Evolutionary conservation across 2,113 vertebrate genomes (phyloP).

Genomic region (Onychorhynchus coronatus): DNA sequence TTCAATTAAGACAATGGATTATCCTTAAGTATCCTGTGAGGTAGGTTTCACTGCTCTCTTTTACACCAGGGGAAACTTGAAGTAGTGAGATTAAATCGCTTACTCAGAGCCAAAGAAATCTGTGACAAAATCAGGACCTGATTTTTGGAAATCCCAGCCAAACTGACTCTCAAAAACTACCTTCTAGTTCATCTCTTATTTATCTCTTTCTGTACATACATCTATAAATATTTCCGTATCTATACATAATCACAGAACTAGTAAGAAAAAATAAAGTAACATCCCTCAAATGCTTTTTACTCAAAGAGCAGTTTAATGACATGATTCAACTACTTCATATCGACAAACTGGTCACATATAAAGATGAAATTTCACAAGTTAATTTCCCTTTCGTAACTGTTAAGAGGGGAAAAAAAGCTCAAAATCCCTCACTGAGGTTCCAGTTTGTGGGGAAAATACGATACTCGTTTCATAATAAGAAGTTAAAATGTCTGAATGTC

Average conservation of each 20-base stretch:
- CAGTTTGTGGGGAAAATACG: background rate
- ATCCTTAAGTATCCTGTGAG: background rate
- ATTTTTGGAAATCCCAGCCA: background rate
- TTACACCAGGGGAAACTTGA: background rate
- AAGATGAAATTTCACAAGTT: background rate
- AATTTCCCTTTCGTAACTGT: conserved; percentile 38
- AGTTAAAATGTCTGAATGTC: conserved; percentile 68
- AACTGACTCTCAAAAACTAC: background rate
- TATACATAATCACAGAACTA: background rate
- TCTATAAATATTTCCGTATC: background rate
- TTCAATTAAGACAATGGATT: background rate
- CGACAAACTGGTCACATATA: background rate
- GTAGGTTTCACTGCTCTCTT: background rate
- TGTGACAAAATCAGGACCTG: background rate
- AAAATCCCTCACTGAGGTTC: background rate
- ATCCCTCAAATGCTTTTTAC: background rate
- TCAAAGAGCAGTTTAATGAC: background rate
- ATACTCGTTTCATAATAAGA: conserved; percentile 14
- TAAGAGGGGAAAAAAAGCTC: background rate
- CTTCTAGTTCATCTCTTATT: background rate
- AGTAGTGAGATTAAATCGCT: background rate
- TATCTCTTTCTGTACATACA: background rate
- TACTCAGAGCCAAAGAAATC: background rate
- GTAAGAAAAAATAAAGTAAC: background rate
- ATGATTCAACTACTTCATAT: background rate